Evolutionary conservation across 2,113 vertebrate species (phyloP).

Genomic region (Takifugu bimaculatus): DNA sequence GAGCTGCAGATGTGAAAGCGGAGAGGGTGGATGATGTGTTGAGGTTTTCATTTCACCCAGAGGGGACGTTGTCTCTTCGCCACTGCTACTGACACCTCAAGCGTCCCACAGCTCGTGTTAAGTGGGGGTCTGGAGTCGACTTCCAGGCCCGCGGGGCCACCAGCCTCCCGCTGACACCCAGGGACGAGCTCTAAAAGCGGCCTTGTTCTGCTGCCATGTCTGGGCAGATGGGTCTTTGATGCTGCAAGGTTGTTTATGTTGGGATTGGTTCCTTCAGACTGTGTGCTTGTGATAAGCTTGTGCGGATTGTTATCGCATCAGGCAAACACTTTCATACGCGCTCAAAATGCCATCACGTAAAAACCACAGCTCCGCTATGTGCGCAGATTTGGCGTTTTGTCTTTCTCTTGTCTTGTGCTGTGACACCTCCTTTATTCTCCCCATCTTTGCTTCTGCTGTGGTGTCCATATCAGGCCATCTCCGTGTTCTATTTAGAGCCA

Average conservation of each 20-base stretch:
- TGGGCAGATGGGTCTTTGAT: constrained; percentile 40
- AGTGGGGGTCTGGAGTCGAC: constrained; percentile 25
- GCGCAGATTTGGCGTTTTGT: not conserved
- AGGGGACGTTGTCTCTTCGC: constrained; percentile 38
- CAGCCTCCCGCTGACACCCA: constrained; percentile 27
- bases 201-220: constrained; percentile 32
- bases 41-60: constrained; percentile 53
- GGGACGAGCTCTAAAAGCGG: constrained; percentile 41
- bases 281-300: not conserved
- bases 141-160: constrained; percentile 34
- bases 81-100: constrained; percentile 29
- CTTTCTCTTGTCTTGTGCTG: constrained; percentile 9
- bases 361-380: constrained; percentile 8
- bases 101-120: not conserved
- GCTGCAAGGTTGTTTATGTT: constrained; percentile 29
- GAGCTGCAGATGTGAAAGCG: constrained; percentile 24
- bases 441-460: constrained; percentile 29
- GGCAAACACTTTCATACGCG: constrained; percentile 14
- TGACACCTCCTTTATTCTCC: constrained; percentile 29
- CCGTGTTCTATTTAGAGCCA: constrained; percentile 61
- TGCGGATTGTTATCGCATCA: constrained; percentile 14
- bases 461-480: constrained; percentile 54
- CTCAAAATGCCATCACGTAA: constrained; percentile 23
- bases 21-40: constrained; percentile 14
- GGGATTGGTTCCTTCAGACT: constrained; percentile 8